Evolutionary conservation across 2,888 invertebrate species (phyloP).

Genomic region (Cerastis rubricosa): DNA sequence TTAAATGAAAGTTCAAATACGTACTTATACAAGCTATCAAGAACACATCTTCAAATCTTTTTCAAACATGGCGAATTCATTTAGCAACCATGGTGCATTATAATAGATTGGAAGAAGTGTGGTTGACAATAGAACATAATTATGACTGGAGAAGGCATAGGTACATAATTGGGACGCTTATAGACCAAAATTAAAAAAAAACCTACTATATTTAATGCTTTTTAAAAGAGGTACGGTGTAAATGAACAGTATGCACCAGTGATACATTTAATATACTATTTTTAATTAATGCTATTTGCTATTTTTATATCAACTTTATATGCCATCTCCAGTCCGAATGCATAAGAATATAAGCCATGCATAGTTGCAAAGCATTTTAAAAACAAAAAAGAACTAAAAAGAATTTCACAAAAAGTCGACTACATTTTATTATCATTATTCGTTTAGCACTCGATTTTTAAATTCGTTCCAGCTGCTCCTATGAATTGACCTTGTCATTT

Average conservation of each 20-base stretch:
- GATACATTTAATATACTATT: not conserved
- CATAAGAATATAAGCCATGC: conserved; percentile 5
- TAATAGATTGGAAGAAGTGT: conserved; percentile 7
- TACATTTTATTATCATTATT: conserved; percentile 69
- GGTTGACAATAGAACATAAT: not conserved
- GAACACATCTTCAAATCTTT: conserved; percentile 6
- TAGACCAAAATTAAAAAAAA: not conserved
- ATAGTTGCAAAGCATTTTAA: conserved; percentile 30
- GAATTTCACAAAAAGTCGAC: conserved; percentile 48
- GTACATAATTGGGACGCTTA: too few species aligned
- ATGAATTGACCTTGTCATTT: conserved; percentile 69
- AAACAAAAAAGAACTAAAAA: not conserved
- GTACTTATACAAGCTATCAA: conserved; percentile 6
- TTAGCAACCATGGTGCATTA: not conserved
- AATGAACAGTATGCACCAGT: conserved; percentile 1
- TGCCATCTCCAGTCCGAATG: conserved; percentile 28
- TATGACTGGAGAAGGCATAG: conserved; percentile 22
- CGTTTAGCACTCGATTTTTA: conserved; percentile 75
- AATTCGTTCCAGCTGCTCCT: conserved; percentile 74
- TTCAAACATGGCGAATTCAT: not conserved
- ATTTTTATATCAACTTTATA: not conserved
- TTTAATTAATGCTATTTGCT: too few species aligned
- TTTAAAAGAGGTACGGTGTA: conserved; percentile 13
- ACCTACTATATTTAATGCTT: not conserved
- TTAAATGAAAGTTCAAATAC: conserved; percentile 4